Conservation (phyloP, 2,113 vertebrate species). For the Pterocles orientalis region DNA sequence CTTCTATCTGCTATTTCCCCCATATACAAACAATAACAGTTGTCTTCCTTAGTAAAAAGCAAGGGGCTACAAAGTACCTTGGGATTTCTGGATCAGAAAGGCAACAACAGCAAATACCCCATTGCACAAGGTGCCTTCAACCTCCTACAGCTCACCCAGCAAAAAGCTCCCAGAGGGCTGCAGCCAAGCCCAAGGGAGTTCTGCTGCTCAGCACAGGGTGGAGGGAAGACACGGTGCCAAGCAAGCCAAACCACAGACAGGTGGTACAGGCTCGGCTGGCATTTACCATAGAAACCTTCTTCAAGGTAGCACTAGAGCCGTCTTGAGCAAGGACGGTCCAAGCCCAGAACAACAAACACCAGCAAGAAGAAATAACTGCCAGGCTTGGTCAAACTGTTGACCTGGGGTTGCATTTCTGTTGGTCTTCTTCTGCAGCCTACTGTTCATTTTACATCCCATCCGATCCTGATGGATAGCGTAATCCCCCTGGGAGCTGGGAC, state of each 20-base stretch:
- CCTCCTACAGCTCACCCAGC: background rate
- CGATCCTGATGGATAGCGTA: accelerated
- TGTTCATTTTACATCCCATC: background rate
- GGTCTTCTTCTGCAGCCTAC: background rate
- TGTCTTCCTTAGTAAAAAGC: background rate
- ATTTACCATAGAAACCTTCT: background rate
- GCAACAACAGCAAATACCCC: background rate
- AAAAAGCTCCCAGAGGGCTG: background rate
- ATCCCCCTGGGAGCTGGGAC: background rate
- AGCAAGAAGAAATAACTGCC: background rate
- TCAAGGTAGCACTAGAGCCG: background rate
- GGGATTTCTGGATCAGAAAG: background rate
- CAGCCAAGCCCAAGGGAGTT: background rate
- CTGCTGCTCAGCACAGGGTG: accelerated
- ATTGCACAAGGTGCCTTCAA: background rate
- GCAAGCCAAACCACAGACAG: background rate
- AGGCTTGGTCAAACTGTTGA: background rate
- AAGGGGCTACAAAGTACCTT: background rate
- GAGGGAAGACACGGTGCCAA: background rate
- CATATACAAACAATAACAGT: accelerated
- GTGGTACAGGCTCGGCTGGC: accelerated
- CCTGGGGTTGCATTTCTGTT: background rate
- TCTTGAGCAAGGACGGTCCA: background rate
- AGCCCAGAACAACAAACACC: background rate
- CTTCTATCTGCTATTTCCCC: background rate